Percentiles rank a stretch among this genome's conserved stretches.
These are phyloP conservation scores for Acronicta leporina DNA, from an alignment of 2,888 invertebrate species.

Conservation along the genomic window DNA sequence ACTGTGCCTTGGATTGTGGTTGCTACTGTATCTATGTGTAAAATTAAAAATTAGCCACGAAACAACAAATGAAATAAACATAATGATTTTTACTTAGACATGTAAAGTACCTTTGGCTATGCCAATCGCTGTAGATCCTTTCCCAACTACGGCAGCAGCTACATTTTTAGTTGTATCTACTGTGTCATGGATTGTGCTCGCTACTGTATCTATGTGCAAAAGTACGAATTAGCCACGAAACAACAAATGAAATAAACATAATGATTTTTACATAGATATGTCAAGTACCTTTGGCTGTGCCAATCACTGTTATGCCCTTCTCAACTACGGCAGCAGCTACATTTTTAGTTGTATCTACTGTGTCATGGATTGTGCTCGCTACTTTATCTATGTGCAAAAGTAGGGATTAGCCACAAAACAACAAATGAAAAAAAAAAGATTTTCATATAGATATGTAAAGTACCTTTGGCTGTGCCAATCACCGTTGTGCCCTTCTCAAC, in stretches of 20 bases:
- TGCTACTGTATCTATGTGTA: conserved; percentile 42
- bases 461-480: conserved; percentile 44
- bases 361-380: conserved; percentile 52
- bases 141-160: conserved; percentile 55
- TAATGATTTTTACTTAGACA: background rate
- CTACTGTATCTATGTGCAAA: conserved; percentile 52
- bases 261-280: background rate
- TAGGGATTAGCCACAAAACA: conserved; percentile 10
- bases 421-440: too few species aligned
- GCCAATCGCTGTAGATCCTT: conserved; percentile 56
- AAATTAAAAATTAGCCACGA: background rate
- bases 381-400: conserved; percentile 40
- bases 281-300: conserved; percentile 55
- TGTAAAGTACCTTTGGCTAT: conserved; percentile 20
- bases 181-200: conserved; percentile 52
- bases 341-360: conserved; percentile 63
- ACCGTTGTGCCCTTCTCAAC: conserved; percentile 63
- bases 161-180: conserved; percentile 58
- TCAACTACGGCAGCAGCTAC: conserved; percentile 58
- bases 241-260: conserved; percentile 7
- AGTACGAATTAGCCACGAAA: conserved; percentile 16
- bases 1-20: conserved; percentile 56
- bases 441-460: too few species aligned
- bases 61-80: background rate
- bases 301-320: conserved; percentile 53